Conservation (phyloP, 2,888 invertebrate species). For the Polydrusus pterygomalis region DNA sequence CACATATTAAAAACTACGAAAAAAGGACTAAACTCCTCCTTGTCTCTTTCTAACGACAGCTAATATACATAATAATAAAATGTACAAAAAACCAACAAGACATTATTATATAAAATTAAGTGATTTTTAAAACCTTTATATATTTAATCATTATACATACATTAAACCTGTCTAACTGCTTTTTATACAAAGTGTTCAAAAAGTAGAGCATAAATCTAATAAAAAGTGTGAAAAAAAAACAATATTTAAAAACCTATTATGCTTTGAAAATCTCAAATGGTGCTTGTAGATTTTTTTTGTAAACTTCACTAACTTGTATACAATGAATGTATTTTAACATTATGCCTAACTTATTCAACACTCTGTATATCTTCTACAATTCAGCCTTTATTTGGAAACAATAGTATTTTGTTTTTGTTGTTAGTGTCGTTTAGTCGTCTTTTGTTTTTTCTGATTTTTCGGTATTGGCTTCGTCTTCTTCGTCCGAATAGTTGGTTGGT, state of each 20-base stretch:
- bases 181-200: constrained; percentile 27
- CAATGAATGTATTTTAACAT: not conserved
- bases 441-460: constrained; percentile 72
- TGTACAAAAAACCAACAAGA: constrained; percentile 50
- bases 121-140: constrained; percentile 38
- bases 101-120: constrained; percentile 45
- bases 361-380: constrained; percentile 30
- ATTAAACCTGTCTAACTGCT: constrained; percentile 28
- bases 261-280: not conserved
- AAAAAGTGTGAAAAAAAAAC: not conserved
- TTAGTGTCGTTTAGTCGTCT: constrained; percentile 62
- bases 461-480: constrained; percentile 79
- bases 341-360: constrained; percentile 16
- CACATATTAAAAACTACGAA: not conserved
- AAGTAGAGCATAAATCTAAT: constrained; percentile 6
- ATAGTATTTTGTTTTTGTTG: constrained; percentile 2
- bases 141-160: constrained; percentile 41
- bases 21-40: not conserved
- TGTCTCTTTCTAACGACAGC: not conserved
- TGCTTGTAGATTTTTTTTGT: not conserved
- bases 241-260: not conserved
- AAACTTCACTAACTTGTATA: not conserved
- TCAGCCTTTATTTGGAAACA: constrained; percentile 52
- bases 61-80: constrained; percentile 44
- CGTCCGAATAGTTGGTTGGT: constrained; percentile 92